Evolutionary conservation across 2,797 vertebrate genomes (phyloP).

Genomic region (Echeneis naucrates): DNA sequence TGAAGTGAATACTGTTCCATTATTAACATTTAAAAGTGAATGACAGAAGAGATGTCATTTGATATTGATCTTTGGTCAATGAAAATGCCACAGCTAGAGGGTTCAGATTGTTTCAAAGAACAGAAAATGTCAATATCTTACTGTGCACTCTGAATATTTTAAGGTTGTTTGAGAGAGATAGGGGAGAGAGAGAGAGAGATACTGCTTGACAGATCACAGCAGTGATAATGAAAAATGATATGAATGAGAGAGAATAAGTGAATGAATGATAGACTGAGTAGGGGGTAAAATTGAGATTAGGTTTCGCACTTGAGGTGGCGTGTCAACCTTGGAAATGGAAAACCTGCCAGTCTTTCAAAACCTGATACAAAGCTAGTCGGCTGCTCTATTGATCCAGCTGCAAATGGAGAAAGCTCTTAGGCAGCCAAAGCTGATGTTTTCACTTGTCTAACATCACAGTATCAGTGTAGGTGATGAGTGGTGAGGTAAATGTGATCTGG

Average conservation of each 20-base stretch:
- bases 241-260: slow-evolving; percentile 53
- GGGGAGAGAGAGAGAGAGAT: slow-evolving; percentile 50
- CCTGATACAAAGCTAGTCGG: slow-evolving; percentile 54
- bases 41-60: slow-evolving; percentile 51
- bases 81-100: slow-evolving; percentile 47
- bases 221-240: slow-evolving; percentile 70
- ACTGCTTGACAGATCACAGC: slow-evolving; percentile 63
- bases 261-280: slow-evolving; percentile 55
- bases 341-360: slow-evolving; percentile 48
- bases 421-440: slow-evolving; percentile 33
- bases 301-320: slow-evolving; percentile 59
- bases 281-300: slow-evolving; percentile 67
- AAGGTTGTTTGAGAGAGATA: slow-evolving; percentile 29
- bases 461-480: slow-evolving; percentile 21
- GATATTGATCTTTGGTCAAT: slow-evolving; percentile 61
- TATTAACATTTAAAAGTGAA: slow-evolving; percentile 56
- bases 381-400: slow-evolving; percentile 61
- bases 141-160: slow-evolving; percentile 53
- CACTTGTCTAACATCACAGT: slow-evolving; percentile 29
- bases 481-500: slow-evolving; percentile 12
- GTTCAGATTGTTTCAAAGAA: slow-evolving; percentile 58
- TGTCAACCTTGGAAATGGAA: slow-evolving; percentile 64
- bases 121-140: slow-evolving; percentile 61
- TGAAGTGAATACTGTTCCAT: slow-evolving; percentile 47
- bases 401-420: slow-evolving; percentile 49